phyloP scores from a whole-genome alignment of 2,797 vertebrate genomes.

The Setipinna tenuifilis region DNA sequence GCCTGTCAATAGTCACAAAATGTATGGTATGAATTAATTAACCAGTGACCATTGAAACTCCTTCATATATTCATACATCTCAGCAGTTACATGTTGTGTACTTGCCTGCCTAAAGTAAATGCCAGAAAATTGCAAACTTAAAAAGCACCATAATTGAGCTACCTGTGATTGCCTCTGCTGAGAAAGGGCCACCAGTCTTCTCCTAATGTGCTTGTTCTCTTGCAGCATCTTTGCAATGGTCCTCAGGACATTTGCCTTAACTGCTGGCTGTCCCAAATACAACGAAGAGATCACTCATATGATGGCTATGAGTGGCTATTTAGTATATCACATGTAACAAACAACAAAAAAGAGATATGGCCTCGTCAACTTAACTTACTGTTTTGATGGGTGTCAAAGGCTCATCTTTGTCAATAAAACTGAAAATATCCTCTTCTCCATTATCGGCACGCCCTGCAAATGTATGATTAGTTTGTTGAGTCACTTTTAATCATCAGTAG shows the following conservation, averaged over 20 bases:
- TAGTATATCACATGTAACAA: not conserved
- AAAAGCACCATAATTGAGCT: not conserved
- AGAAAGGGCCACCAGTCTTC: conserved; percentile 67
- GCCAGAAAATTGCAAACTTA: not conserved
- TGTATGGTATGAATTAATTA: not conserved
- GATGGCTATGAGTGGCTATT: not conserved
- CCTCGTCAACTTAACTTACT: conserved; percentile 34
- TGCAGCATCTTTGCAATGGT: conserved; percentile 86
- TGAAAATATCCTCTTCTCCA: conserved; percentile 51
- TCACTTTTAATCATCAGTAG: not conserved
- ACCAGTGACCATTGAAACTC: not conserved
- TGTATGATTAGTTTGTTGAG: not conserved
- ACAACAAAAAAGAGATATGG: too few species aligned
- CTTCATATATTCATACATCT: not conserved
- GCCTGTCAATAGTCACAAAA: not conserved
- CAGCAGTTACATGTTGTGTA: not conserved
- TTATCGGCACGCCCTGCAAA: conserved; percentile 48
- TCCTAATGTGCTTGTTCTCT: conserved; percentile 84
- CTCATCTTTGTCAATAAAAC: conserved; percentile 49
- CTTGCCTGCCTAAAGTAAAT: not conserved
- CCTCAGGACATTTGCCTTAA: conserved; percentile 75
- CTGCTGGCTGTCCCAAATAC: conserved; percentile 64
- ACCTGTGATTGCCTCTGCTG: conserved; percentile 41
- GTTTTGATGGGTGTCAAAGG: conserved; percentile 35
- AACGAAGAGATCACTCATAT: not conserved